Evolutionary conservation across 2,797 vertebrate species (phyloP).

Genomic region (Perodicticus potto): DNA sequence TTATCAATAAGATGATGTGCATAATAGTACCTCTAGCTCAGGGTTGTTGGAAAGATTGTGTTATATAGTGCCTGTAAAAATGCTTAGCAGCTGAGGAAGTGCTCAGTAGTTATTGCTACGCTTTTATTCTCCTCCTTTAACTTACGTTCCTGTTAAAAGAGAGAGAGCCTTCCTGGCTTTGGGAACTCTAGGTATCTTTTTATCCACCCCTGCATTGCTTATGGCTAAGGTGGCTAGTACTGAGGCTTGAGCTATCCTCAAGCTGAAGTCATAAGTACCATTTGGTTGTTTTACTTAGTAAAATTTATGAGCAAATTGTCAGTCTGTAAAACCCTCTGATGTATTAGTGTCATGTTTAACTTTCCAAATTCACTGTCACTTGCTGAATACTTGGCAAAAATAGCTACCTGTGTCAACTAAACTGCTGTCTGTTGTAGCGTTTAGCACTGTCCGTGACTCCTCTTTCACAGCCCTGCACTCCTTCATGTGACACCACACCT

Average conservation of each 20-base stretch:
- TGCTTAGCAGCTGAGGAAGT: neutral
- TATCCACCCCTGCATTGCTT: neutral
- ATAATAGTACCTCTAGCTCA: neutral
- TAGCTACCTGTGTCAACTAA: neutral
- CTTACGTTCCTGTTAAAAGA: neutral
- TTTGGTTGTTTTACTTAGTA: conserved; percentile 13
- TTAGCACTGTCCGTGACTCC: neutral
- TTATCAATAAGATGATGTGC: neutral
- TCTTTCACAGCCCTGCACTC: neutral
- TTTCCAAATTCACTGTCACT: neutral
- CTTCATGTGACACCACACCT: neutral
- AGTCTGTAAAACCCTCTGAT: neutral
- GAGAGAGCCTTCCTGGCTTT: neutral
- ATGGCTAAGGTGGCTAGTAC: neutral
- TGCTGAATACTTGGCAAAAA: neutral
- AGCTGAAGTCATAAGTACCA: neutral
- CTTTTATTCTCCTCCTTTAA: conserved; percentile 12
- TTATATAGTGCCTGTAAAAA: neutral
- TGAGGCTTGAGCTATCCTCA: neutral
- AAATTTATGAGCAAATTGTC: neutral
- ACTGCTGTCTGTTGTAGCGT: neutral
- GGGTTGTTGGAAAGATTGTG: neutral
- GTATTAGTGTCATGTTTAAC: neutral
- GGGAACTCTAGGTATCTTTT: neutral
- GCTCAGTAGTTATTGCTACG: neutral